Base-by-base conservation (phyloP, 2,113 vertebrate genomes). In the Hymenochirus boettgeri region DNA sequence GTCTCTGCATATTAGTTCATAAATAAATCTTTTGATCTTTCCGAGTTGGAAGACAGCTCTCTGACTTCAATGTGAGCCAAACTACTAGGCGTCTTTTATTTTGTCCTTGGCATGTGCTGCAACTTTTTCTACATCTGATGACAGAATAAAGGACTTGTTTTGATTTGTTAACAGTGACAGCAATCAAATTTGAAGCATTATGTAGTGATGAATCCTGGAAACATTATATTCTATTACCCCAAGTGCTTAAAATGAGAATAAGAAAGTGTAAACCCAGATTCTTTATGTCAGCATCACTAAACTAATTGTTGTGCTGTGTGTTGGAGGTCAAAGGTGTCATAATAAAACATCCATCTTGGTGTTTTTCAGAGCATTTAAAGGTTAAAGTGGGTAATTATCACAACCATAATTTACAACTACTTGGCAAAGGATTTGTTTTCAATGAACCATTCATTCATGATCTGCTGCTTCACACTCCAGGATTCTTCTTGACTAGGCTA, bases 321-420 rank as follows among this genome's bases (percentile, higher is more conserved):
- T 64, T 72, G 70, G 81, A 81, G 85, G 83, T 85, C 82, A 80
- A 75, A 80, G 78, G 72, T 80, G 78, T 77, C 80, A 60, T 67
- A 77, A 84, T 75, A 82, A 83, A 84, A 77, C 84, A 85, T 82
- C 72, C 74, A 75, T 84, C 78, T 75, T 74, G 65, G 59, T 77
- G 82, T 69, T 84, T 88, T 87, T 79, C 78, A 79, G 81, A 84
- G 77, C 61, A 80, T 77, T 75, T 80, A 82, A 82, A 88, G 84
- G 83, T 86, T 86, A 84, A 83, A 87, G 82, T 81, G 78, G 80
- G 79, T 86, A 85, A 88, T 89, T 85, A 87, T 83, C 80, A 78
- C 76, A 71, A 71, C 65, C 75, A 76, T 82, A 76, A 86, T 85
- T 84, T 83, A 76, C 76, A 78, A 74, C 77, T 81, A 74, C 85